These are phyloP conservation scores for Polymixis lichenea DNA, from an alignment of 2,888 invertebrate genomes.

Conservation along the genomic window DNA sequence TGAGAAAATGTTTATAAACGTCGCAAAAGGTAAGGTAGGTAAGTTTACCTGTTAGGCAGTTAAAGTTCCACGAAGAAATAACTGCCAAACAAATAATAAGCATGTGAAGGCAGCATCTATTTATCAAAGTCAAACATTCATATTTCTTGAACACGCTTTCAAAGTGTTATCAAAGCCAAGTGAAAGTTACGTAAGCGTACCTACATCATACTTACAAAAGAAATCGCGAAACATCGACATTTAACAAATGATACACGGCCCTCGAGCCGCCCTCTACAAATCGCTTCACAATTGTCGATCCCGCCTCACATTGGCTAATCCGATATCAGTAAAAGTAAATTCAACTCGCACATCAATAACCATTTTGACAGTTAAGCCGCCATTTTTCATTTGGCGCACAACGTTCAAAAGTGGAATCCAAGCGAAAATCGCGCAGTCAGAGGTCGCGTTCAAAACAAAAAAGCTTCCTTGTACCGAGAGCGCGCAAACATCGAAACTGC, in stretches of 20 bases:
- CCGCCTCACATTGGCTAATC: constrained; percentile 77
- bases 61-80: constrained; percentile 36
- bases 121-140: constrained; percentile 58
- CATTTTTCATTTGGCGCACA: constrained; percentile 85
- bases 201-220: constrained; percentile 46
- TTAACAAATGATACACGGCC: constrained; percentile 55
- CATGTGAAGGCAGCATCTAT: constrained; percentile 45
- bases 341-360: constrained; percentile 86
- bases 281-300: constrained; percentile 56
- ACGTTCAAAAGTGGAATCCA: constrained; percentile 80
- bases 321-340: constrained; percentile 84
- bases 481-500: constrained; percentile 78
- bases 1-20: constrained; percentile 13
- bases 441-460: constrained; percentile 83
- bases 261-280: constrained; percentile 48
- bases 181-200: constrained; percentile 50
- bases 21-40: too few species aligned
- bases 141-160: constrained; percentile 50
- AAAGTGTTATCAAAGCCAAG: constrained; percentile 37
- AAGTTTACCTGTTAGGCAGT: constrained; percentile 25
- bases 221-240: constrained; percentile 57
- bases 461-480: constrained; percentile 75
- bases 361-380: constrained; percentile 86
- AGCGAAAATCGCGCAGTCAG: constrained; percentile 80
- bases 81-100: constrained; percentile 48